Conservation (phyloP, 2,797 vertebrate species). For the Hippoglossus hippoglossus region DNA sequence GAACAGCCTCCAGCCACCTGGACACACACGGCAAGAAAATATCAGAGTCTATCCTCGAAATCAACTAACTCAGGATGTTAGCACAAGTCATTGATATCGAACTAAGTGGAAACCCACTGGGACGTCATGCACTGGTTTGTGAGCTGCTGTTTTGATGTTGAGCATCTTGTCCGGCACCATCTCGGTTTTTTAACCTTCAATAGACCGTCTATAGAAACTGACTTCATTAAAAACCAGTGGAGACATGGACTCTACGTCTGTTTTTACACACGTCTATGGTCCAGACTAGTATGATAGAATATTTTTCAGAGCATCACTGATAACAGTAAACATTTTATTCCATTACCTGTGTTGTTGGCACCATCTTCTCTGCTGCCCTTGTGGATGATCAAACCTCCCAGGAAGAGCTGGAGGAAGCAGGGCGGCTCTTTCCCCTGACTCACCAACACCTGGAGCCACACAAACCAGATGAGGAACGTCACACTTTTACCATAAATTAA, state of each 20-base stretch:
- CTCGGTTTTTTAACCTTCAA: too few species aligned
- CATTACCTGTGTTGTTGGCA: conserved; percentile 70
- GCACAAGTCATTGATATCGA: too few species aligned
- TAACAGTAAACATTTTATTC: not conserved
- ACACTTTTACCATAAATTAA: not conserved
- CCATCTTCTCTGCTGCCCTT: conserved; percentile 80
- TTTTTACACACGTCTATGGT: too few species aligned
- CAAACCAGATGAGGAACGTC: not conserved
- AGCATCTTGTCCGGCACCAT: too few species aligned
- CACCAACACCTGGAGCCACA: conserved; percentile 79
- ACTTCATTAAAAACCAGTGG: too few species aligned
- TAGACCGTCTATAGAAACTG: too few species aligned
- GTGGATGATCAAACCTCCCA: conserved; percentile 84
- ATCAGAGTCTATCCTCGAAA: not conserved
- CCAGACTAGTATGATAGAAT: too few species aligned
- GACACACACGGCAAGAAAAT: too few species aligned
- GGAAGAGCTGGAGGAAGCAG: conserved; percentile 88
- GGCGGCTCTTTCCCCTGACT: conserved; percentile 86
- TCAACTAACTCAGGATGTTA: too few species aligned
- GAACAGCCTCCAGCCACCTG: conserved; percentile 83
- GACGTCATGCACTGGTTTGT: not conserved
- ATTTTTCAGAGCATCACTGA: not conserved
- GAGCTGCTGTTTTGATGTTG: too few species aligned
- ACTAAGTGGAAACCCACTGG: too few species aligned
- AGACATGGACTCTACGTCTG: too few species aligned